These are phyloP conservation scores for Actinia equina DNA, from an alignment of 64 coral and sea anemone genomes.

Conservation along the genomic window DNA sequence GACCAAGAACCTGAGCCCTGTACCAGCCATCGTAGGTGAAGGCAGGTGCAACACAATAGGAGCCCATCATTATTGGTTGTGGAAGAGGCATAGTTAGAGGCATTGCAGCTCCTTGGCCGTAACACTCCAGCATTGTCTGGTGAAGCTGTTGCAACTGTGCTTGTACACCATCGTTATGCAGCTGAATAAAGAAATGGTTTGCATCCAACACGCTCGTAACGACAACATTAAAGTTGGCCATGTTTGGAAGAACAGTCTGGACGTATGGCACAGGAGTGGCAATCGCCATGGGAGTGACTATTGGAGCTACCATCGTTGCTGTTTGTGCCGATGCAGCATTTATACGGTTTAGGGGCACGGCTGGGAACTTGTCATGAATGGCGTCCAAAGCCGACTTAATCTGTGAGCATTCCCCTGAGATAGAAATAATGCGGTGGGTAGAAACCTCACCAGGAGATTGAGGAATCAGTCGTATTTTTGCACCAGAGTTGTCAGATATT, in stretches of 20 bases:
- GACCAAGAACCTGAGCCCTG: slow-evolving; percentile 76
- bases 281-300: slow-evolving; percentile 10
- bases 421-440: slow-evolving; percentile 85
- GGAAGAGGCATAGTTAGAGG: slow-evolving; percentile 47
- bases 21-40: slow-evolving; percentile 90
- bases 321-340: slow-evolving; percentile 39
- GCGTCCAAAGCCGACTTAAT: slow-evolving; percentile 73
- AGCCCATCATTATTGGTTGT: slow-evolving; percentile 70
- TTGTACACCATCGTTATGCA: slow-evolving; percentile 69
- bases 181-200: slow-evolving; percentile 83
- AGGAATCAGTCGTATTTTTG: slow-evolving; percentile 96
- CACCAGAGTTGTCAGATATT: slow-evolving; percentile 89
- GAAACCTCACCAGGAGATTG: slow-evolving; percentile 84
- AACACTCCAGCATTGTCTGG: slow-evolving; percentile 95
- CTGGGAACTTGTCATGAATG: slow-evolving; percentile 89
- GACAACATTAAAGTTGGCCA: slow-evolving; percentile 80
- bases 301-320: neutral
- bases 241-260: slow-evolving; percentile 60
- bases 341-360: slow-evolving; percentile 71
- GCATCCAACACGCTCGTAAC: slow-evolving; percentile 89
- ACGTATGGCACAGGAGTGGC: slow-evolving; percentile 27
- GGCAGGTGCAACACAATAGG: slow-evolving; percentile 70
- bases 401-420: slow-evolving; percentile 64
- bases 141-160: slow-evolving; percentile 72
- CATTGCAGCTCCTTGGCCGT: slow-evolving; percentile 43